Evolutionary conservation across 2,797 vertebrate genomes (phyloP).

Genomic region (Parauchenoglanis punctatus): DNA sequence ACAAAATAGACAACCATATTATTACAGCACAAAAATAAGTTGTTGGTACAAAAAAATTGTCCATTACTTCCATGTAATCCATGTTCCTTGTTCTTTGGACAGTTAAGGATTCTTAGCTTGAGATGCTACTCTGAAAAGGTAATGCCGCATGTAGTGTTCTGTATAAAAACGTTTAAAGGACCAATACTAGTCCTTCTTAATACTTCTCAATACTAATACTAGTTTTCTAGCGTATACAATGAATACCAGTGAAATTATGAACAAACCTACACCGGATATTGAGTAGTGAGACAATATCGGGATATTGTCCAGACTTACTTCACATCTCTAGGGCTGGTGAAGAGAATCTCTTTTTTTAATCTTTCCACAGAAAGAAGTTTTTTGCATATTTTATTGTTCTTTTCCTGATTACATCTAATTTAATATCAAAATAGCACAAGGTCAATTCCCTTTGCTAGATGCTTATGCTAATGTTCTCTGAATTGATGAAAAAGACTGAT

Average conservation of each 20-base stretch:
- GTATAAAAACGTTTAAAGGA: too few relatives aligned
- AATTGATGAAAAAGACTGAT: constrained; percentile 46
- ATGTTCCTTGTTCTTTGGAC: neutral
- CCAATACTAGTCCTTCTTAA: too few relatives aligned
- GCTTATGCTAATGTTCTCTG: constrained; percentile 19
- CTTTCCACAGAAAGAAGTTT: neutral
- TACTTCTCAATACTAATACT: too few relatives aligned
- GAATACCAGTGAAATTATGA: neutral
- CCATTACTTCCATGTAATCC: neutral
- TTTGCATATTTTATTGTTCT: neutral
- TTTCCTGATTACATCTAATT: neutral
- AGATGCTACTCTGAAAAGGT: neutral
- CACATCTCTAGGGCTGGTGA: too few relatives aligned
- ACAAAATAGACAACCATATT: neutral
- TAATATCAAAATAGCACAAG: constrained; percentile 16
- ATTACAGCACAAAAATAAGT: neutral
- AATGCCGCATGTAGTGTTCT: neutral
- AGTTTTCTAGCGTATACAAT: neutral
- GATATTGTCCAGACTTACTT: neutral
- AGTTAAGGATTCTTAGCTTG: neutral
- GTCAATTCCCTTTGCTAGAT: neutral
- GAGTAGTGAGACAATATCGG: neutral
- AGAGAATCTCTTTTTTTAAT: neutral
- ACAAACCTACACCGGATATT: neutral
- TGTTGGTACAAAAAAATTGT: neutral